Evolutionary conservation across 2,888 invertebrate genomes (phyloP), one percentile per base, ranked within the genome.

Genomic region (Drosophila limbata): DNA sequence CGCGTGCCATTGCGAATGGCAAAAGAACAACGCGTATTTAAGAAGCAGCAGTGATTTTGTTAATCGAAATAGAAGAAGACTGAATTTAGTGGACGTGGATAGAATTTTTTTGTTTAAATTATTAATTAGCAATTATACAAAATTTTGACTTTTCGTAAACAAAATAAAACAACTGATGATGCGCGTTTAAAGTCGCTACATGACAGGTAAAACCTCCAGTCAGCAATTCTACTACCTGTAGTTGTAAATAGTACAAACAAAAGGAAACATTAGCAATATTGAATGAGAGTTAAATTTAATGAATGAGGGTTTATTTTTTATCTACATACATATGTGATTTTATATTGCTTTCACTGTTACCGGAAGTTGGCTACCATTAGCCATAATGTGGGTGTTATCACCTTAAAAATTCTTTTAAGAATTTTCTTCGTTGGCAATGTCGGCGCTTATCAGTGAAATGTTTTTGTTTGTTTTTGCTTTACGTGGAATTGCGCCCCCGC

Each of bases 1-100:
- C 2, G 51, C 63, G 64, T 21, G 6, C 8, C 59, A 13, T 21
- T 8, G 74, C 50, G 79, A 79, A 53, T 79, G 57, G 40, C 68
- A 74, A 59, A 48, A 77, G 80, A 72, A 69, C 60, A 61, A 17
- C 11, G 0, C n/a, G 56, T 33, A 35, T 45, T n/a, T 1, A 57
- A 69, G 79, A 69, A 69, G 75, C 50, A 52, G 42, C 35, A 60
- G 40, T 11, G 39, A 42, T 69, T 60, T 60, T 67, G 52, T 45
- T 64, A 37, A 39, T 47, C 42, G 5, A 60, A 60, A 50, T 50
- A 57, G 47, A 69, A 73, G 48, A 69, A 77, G 68, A 80, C 65
- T 44, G 50, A 67, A 45, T 65, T 64, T 72, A 44, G 77, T 45
- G 56, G 60, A 77, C 77, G 77, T 77, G 77, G 77, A 68, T 44